Conservation (phyloP, 1,140 invertebrate genomes). For the Carcinoscorpius rotundicauda region DNA sequence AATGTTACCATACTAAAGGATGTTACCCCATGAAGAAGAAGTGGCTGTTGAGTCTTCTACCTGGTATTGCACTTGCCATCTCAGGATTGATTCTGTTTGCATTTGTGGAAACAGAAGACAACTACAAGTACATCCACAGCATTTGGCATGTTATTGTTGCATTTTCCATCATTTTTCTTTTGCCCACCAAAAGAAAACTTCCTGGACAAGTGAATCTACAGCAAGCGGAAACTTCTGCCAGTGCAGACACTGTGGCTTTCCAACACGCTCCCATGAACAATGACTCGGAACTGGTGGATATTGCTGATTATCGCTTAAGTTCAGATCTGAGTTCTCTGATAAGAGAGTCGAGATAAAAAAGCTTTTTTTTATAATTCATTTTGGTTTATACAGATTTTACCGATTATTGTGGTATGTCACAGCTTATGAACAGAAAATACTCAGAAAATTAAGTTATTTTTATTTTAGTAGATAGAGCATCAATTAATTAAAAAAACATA, state of each 20-base stretch:
- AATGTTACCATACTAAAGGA: constrained; percentile 6
- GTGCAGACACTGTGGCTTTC: not conserved
- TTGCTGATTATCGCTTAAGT: constrained; percentile 4
- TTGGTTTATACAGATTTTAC: too few species aligned
- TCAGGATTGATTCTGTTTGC: constrained; percentile 30
- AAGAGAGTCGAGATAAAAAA: not conserved
- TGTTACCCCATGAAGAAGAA: constrained; percentile 23
- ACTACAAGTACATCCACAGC: constrained; percentile 34
- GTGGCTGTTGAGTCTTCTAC: constrained; percentile 26
- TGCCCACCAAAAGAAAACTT: constrained; percentile 13
- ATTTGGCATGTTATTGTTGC: constrained; percentile 28
- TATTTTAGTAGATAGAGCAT: too few species aligned
- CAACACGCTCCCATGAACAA: not conserved
- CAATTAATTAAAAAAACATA: too few species aligned
- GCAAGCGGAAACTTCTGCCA: too few species aligned
- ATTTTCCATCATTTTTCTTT: constrained; percentile 11
- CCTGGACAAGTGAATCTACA: not conserved
- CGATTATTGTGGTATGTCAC: too few species aligned
- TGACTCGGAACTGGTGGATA: constrained; percentile 3
- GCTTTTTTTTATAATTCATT: too few species aligned
- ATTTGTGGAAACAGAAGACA: constrained; percentile 28
- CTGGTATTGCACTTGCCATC: constrained; percentile 28
- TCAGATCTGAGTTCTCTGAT: constrained; percentile 6
- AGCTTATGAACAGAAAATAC: too few species aligned
- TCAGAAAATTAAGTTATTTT: too few species aligned